Conservation (phyloP, 1,140 invertebrate species). For the Dinothrombium tinctorium region DNA sequence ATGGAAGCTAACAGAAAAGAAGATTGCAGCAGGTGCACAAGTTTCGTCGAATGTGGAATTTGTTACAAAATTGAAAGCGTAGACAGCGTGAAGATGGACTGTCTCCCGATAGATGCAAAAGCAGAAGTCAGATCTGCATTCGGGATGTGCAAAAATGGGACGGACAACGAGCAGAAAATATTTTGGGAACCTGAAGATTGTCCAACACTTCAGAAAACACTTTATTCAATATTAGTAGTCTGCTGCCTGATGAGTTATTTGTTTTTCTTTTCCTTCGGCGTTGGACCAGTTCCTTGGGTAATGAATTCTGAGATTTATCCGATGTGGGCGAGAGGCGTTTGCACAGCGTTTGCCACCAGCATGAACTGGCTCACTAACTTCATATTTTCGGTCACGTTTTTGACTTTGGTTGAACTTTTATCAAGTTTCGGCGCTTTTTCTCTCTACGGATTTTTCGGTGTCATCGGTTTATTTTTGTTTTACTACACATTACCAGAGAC, state of each 20-base stretch:
- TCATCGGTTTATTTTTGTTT: slow-evolving; percentile 26
- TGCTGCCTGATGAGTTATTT: slow-evolving; percentile 27
- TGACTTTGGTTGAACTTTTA: slow-evolving; percentile 25
- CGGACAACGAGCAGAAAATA: too few species aligned
- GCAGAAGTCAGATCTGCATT: too few species aligned
- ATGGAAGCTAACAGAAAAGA: too few species aligned
- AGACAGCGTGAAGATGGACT: too few species aligned
- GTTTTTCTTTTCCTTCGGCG: slow-evolving; percentile 30
- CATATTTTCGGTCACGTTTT: slow-evolving; percentile 33
- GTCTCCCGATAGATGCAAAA: too few species aligned
- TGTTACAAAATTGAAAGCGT: neutral
- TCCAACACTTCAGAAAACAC: slow-evolving; percentile 23
- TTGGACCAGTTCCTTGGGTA: slow-evolving; percentile 39
- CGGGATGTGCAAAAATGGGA: too few species aligned
- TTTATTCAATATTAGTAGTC: slow-evolving; percentile 27
- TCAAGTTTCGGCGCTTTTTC: slow-evolving; percentile 30
- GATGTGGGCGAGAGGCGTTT: slow-evolving; percentile 31
- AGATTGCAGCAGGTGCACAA: too few species aligned
- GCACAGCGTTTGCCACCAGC: slow-evolving; percentile 30
- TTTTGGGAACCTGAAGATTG: neutral
- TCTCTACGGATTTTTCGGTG: slow-evolving; percentile 26
- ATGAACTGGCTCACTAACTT: slow-evolving; percentile 35
- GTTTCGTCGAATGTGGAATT: too few species aligned
- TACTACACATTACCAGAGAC: slow-evolving; percentile 30
- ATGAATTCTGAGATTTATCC: slow-evolving; percentile 39